Evolutionary conservation across 2,888 invertebrate genomes (phyloP), one percentile per base, ranked within the genome.

Genomic region (Metallyticus violacea): DNA sequence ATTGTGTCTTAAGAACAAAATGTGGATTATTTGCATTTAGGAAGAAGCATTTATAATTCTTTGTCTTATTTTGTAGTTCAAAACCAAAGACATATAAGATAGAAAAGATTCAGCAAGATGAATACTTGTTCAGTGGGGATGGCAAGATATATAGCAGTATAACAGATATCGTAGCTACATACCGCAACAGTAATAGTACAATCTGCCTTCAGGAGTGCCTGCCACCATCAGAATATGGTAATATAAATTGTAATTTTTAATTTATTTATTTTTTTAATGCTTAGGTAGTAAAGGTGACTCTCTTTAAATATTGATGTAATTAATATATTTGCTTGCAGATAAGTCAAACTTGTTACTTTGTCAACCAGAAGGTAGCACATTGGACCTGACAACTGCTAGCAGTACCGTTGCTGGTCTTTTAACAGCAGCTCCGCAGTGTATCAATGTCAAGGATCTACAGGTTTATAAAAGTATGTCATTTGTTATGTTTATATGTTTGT

Each of bases 161-260:
- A 77, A 93, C 93, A 86, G 93, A 95, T 89, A 92, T 96, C 84
- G 93, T 96, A 88, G 91, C 92, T 22, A 93, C 94, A 81, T 95
- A 96, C 90, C 94, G 94, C 90, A 93, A 94, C 83, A 93, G 94
- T 0, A 93, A 94, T 83, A 93, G 93, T 81, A 91, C 93, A 83
- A 93, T 96, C 90, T 95, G 93, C 90, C 91, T 96, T 7, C 93
- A 94, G 82, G 96, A 96, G 90, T 96, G 97, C 90, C 93, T 98
- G 91, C 97, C 97, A 27, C 96, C 97, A 9, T 97, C 97, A 0
- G 97, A 97, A 93, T 97, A 97, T 92, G 97, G 97, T 97, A 92
- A 62, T 62, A 2, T 62, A 22, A 0, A 9, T 77, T 25, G 9
- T 7, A 26, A 82, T 79, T 22, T 15, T 4, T 40, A 40, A 87